A percentile compares a stretch with the other conserved stretches of the same genome.
phyloP scores from a whole-genome alignment of 2,888 invertebrate species.

The Scaeva pyrastri region DNA sequence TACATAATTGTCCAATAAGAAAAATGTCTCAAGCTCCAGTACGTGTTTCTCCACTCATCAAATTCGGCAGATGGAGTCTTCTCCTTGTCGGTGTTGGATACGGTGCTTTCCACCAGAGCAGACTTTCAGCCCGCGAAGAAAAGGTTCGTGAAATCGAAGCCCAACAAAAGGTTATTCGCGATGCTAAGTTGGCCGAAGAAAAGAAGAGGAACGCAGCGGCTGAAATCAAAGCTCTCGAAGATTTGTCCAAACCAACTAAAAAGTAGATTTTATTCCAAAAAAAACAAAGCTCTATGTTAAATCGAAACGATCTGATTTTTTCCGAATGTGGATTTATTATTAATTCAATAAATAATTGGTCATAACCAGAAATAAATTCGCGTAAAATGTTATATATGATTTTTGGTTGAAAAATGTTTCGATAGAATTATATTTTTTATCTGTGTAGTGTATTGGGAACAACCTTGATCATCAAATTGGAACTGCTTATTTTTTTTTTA shows the following conservation, averaged over 20 bases:
- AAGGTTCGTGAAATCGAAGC: constrained; percentile 88
- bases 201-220: constrained; percentile 87
- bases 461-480: too few species aligned
- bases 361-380: neutral
- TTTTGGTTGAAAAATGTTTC: too few species aligned
- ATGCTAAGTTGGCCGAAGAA: constrained; percentile 89
- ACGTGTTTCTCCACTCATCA: constrained; percentile 92
- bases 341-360: constrained; percentile 48
- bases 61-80: constrained; percentile 93
- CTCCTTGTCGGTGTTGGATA: constrained; percentile 89
- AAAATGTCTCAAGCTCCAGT: constrained; percentile 86
- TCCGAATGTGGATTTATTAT: constrained; percentile 40
- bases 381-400: too few species aligned
- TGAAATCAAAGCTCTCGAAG: constrained; percentile 78
- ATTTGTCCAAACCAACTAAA: constrained; percentile 73
- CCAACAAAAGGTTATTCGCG: constrained; percentile 88
- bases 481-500: too few species aligned
- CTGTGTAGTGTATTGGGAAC: too few species aligned
- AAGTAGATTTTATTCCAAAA: constrained; percentile 74
- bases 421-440: too few species aligned
- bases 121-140: constrained; percentile 88
- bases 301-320: constrained; percentile 9
- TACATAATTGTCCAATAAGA: constrained; percentile 65
- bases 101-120: constrained; percentile 89
- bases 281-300: constrained; percentile 8